These are phyloP conservation scores for Morpho deidamia DNA, from an alignment of 2,888 invertebrate species.

Conservation along the genomic window DNA sequence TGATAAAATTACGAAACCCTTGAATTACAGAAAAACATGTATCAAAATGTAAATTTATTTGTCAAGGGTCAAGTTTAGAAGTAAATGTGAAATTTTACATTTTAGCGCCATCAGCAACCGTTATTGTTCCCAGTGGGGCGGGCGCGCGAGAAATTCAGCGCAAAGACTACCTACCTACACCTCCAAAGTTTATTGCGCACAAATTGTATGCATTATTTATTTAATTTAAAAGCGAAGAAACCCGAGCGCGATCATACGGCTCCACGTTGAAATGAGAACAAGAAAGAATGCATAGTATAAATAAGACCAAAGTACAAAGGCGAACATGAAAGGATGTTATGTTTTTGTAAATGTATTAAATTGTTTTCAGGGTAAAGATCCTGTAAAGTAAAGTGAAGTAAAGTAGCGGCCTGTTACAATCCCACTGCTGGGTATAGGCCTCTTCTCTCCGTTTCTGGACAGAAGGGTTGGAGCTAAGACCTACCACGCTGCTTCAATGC, in stretches of 20 bases:
- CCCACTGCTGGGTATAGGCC: too few relatives aligned
- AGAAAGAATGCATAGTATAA: constrained; percentile 40
- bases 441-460: too few relatives aligned
- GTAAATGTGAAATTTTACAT: constrained; percentile 26
- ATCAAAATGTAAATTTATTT: neutral
- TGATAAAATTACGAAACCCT: too few relatives aligned
- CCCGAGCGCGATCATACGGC: constrained; percentile 58
- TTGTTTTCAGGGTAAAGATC: too few relatives aligned
- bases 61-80: neutral
- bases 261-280: constrained; percentile 45
- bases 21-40: too few relatives aligned
- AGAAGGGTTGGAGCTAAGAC: too few relatives aligned
- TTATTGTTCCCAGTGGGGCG: constrained; percentile 66
- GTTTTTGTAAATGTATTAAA: too few relatives aligned
- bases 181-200: constrained; percentile 71
- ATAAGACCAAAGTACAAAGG: constrained; percentile 21
- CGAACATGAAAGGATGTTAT: too few relatives aligned
- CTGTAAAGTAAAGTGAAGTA: too few relatives aligned
- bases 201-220: constrained; percentile 77
- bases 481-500: too few relatives aligned
- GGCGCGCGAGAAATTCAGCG: constrained; percentile 61
- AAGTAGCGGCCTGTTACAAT: too few relatives aligned
- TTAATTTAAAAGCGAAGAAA: constrained; percentile 77
- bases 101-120: constrained; percentile 45
- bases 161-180: constrained; percentile 59